A percentile compares a stretch with the other conserved stretches of the same genome.
Evolutionary conservation across 1,140 invertebrate species (phyloP).

Genomic region (Drosophila takahashii): DNA sequence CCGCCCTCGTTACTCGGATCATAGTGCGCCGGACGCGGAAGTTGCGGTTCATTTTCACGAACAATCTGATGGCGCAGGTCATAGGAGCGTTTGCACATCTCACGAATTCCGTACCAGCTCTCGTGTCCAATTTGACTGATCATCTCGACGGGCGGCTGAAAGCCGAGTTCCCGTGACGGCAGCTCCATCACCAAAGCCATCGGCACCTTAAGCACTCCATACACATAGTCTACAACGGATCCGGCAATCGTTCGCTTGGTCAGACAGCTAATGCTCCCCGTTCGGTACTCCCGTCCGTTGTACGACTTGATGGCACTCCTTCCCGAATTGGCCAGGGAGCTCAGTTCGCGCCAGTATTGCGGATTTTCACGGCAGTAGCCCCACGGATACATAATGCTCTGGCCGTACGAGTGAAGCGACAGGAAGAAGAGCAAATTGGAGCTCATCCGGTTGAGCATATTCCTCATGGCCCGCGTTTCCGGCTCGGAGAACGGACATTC

Average conservation of each 20-base stretch:
- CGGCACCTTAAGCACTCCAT: conserved; percentile 87
- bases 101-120: conserved; percentile 83
- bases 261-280: conserved; percentile 71
- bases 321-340: conserved; percentile 84
- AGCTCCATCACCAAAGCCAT: conserved; percentile 90
- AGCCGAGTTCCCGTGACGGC: conserved; percentile 87
- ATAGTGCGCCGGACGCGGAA: conserved; percentile 9
- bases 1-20: neutral
- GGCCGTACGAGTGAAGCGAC: conserved; percentile 89
- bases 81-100: conserved; percentile 78
- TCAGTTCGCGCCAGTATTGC: conserved; percentile 57
- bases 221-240: conserved; percentile 90
- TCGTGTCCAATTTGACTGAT: conserved; percentile 88
- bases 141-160: conserved; percentile 87
- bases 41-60: conserved; percentile 43
- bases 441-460: conserved; percentile 86
- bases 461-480: conserved; percentile 88
- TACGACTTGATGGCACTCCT: conserved; percentile 85
- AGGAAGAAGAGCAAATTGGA: conserved; percentile 88
- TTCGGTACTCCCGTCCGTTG: conserved; percentile 85
- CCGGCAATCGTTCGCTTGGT: conserved; percentile 87
- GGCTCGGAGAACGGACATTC: conserved; percentile 90
- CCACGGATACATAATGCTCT: conserved; percentile 87
- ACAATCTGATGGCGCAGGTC: conserved; percentile 53
- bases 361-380: conserved; percentile 86